phyloP scores from a whole-genome alignment of 2,797 vertebrate genomes.

The Typhlichthys subterraneus region DNA sequence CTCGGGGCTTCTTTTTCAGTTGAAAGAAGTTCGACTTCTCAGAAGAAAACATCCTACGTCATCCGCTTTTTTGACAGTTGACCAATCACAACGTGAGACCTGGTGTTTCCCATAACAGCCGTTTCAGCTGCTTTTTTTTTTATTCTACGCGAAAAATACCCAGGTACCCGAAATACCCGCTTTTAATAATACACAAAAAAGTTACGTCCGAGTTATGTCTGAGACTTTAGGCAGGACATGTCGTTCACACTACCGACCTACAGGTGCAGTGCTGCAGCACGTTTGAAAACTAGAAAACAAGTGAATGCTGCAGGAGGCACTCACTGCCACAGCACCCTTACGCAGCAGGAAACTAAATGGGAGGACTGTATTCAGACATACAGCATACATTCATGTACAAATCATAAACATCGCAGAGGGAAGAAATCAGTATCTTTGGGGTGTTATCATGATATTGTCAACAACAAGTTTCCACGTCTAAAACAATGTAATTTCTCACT shows the following conservation, averaged over 20 bases:
- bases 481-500: slow-evolving; percentile 43
- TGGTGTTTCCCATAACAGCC: too few species aligned
- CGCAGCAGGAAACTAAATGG: slow-evolving; percentile 30
- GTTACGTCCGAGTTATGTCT: too few species aligned
- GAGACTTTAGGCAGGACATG: slow-evolving; percentile 57
- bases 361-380: slow-evolving; percentile 14
- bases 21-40: too few species aligned
- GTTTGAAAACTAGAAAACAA: slow-evolving; percentile 22
- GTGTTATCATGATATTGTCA: slow-evolving; percentile 38
- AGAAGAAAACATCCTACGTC: too few species aligned
- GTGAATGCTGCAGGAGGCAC: slow-evolving; percentile 29
- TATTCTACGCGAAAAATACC: too few species aligned
- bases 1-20: too few species aligned
- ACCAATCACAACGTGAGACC: too few species aligned
- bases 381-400: slow-evolving; percentile 27
- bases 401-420: slow-evolving; percentile 35
- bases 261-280: slow-evolving; percentile 34
- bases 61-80: too few species aligned
- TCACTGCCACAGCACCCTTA: slow-evolving; percentile 29
- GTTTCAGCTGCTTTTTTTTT: too few species aligned
- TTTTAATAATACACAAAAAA: too few species aligned
- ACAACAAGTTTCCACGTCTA: slow-evolving; percentile 36
- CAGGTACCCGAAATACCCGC: too few species aligned
- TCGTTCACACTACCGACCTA: slow-evolving; percentile 46
- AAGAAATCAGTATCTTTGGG: slow-evolving; percentile 74